These are phyloP conservation scores for Hemichromis elongatus DNA, from an alignment of 2,113 vertebrate species.

Conservation along the genomic window DNA sequence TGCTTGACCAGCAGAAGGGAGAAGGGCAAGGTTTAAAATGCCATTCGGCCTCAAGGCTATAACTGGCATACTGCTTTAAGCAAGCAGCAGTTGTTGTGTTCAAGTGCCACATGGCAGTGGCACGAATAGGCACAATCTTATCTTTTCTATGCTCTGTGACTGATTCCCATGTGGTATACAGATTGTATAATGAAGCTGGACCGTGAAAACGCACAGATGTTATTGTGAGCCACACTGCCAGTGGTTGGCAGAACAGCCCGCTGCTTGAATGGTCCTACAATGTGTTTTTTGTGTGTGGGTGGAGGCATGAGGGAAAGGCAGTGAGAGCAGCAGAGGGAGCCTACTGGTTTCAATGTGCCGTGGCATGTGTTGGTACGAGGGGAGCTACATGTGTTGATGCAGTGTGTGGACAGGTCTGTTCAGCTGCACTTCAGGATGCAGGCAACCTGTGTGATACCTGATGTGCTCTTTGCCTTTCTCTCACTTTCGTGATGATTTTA, in stretches of 20 bases:
- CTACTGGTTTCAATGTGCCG: not conserved
- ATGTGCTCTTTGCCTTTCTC: not conserved
- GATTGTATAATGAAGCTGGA: slow-evolving; percentile 61
- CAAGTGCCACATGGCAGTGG: slow-evolving; percentile 9
- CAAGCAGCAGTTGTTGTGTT: slow-evolving; percentile 4
- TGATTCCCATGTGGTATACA: slow-evolving; percentile 35
- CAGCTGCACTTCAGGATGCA: not conserved
- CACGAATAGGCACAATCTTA: slow-evolving; percentile 2
- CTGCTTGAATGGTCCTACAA: slow-evolving; percentile 9
- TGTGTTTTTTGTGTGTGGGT: slow-evolving; percentile 31
- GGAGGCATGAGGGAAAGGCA: not conserved
- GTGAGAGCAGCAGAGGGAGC: not conserved
- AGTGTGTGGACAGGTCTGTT: not conserved
- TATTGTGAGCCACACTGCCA: slow-evolving; percentile 54
- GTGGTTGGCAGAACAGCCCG: slow-evolving; percentile 30
- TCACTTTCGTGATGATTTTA: not conserved
- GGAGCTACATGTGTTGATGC: not conserved
- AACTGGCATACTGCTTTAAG: slow-evolving; percentile 11
- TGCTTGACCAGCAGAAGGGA: slow-evolving; percentile 13
- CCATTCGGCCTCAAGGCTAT: slow-evolving; percentile 15
- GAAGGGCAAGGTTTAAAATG: slow-evolving; percentile 24
- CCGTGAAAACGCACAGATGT: slow-evolving; percentile 51
- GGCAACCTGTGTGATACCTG: not conserved
- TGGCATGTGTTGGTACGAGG: not conserved
- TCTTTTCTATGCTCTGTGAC: slow-evolving; percentile 8